A percentile compares a stretch with the other conserved stretches of the same genome.
Evolutionary conservation across 1,140 invertebrate genomes (phyloP).

Genomic region (Caenorhabditis briggsae): DNA sequence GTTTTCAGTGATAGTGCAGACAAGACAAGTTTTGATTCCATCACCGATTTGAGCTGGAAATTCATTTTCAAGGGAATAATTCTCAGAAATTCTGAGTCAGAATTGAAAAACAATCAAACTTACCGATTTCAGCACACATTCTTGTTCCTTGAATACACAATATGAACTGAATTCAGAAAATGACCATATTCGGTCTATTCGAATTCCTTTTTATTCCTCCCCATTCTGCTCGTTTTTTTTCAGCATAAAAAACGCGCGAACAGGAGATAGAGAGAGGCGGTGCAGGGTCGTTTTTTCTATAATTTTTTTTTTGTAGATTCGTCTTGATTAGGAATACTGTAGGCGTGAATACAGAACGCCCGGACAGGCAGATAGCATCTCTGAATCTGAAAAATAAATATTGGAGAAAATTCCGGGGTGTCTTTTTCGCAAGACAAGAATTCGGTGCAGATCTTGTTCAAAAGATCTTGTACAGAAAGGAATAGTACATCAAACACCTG

Average conservation of each 20-base stretch:
- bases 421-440: too few species aligned
- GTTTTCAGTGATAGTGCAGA: constrained; percentile 40
- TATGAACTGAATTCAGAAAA: neutral
- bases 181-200: neutral
- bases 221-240: neutral
- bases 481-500: too few species aligned
- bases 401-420: too few species aligned
- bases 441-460: too few species aligned
- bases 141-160: neutral
- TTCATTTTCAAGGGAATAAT: neutral
- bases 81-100: neutral
- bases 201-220: neutral
- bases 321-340: neutral
- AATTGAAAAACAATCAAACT: neutral
- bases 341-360: neutral
- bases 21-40: neutral
- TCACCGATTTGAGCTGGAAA: neutral
- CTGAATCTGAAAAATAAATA: too few species aligned
- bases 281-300: neutral
- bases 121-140: constrained; percentile 3
- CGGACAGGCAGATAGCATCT: neutral
- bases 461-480: too few species aligned
- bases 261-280: neutral
- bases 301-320: neutral
- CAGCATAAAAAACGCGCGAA: neutral